phyloP scores from a whole-genome alignment of 1,140 invertebrate genomes.

The Diachasma alloeum region DNA sequence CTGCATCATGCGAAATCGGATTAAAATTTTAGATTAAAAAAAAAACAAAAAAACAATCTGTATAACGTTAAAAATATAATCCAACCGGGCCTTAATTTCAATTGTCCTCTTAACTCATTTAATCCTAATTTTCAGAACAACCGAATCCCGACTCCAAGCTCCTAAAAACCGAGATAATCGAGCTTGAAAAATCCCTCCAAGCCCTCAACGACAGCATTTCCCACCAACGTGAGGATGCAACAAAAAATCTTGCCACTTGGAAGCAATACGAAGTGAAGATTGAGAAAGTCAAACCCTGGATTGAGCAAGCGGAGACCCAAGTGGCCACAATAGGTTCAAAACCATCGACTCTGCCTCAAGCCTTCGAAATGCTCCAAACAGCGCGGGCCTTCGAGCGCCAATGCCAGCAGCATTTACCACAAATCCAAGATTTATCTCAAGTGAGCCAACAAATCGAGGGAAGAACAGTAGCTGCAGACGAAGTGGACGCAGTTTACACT shows the following conservation, averaged over 20 bases:
- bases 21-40: too few relatives aligned
- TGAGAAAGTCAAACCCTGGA: conserved; percentile 85
- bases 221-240: conserved; percentile 75
- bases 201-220: conserved; percentile 76
- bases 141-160: conserved; percentile 73
- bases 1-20: too few relatives aligned
- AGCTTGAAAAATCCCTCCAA: conserved; percentile 73
- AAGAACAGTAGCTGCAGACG: conserved; percentile 78
- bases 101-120: conserved; percentile 21
- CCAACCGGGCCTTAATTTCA: too few relatives aligned
- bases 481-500: conserved; percentile 82
- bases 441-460: conserved; percentile 78
- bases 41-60: too few relatives aligned
- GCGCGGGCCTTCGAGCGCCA: conserved; percentile 76
- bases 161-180: conserved; percentile 73
- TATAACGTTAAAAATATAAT: too few relatives aligned
- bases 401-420: conserved; percentile 78
- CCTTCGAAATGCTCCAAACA: conserved; percentile 76
- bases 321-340: conserved; percentile 74
- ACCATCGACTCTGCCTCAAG: conserved; percentile 81
- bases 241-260: conserved; percentile 83
- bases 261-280: conserved; percentile 83
- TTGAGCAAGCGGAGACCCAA: conserved; percentile 85
- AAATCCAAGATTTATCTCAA: conserved; percentile 75
- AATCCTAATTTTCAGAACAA: conserved; percentile 56